Conservation (phyloP, 2,797 vertebrate species). For the Dendrocincla tyrannina region DNA sequence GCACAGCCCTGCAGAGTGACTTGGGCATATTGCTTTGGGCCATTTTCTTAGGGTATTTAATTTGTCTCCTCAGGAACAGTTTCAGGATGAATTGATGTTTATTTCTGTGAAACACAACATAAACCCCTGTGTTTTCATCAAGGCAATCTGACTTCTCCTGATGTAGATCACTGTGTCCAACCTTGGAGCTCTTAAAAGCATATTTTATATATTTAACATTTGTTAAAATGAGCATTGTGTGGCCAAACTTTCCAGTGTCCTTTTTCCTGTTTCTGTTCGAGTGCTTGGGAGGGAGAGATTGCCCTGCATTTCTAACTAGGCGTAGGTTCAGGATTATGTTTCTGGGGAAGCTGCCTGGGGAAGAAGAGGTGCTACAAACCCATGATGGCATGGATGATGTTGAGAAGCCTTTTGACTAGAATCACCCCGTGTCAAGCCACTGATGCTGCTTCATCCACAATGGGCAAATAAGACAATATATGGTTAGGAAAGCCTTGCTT, state of each 20-base stretch:
- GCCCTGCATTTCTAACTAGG: neutral
- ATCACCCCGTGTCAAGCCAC: neutral
- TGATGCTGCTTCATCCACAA: neutral
- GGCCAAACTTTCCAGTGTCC: neutral
- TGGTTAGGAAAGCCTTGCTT: neutral
- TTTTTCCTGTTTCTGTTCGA: neutral
- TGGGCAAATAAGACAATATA: neutral
- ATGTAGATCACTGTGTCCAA: neutral
- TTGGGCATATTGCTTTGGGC: neutral
- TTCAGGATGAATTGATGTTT: neutral
- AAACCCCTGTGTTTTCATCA: neutral
- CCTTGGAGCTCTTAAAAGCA: neutral
- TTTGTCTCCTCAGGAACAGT: neutral
- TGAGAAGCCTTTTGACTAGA: neutral
- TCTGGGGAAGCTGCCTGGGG: neutral
- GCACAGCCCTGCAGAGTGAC: neutral
- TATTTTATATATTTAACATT: neutral
- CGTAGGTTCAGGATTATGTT: neutral
- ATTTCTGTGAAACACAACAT: neutral
- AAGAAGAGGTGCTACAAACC: neutral
- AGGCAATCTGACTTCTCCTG: neutral
- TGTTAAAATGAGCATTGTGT: neutral
- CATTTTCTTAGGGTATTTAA: neutral
- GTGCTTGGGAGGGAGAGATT: rapidly evolving
- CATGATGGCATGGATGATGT: neutral